Evolutionary conservation across 2,888 invertebrate species (phyloP).

Genomic region (Atethmia centrago): DNA sequence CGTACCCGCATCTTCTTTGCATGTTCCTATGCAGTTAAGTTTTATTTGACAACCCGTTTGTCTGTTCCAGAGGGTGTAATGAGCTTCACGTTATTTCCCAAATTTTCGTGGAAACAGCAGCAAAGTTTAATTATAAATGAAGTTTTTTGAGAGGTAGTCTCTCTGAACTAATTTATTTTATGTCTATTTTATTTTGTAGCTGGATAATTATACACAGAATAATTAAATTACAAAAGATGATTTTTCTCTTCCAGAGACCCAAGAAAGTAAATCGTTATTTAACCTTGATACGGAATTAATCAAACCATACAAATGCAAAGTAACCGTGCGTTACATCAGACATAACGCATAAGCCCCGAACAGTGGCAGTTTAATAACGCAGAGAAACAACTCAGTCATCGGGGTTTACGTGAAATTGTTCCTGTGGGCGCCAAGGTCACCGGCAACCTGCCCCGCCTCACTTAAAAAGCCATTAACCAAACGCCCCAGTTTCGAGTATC

Average conservation of each 20-base stretch:
- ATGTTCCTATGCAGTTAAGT: constrained; percentile 43
- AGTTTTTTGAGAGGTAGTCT: not conserved
- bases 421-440: constrained; percentile 57
- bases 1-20: constrained; percentile 49
- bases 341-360: constrained; percentile 10
- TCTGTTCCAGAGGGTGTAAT: constrained; percentile 4
- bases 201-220: not conserved
- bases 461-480: constrained; percentile 77
- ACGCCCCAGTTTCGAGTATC: constrained; percentile 60
- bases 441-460: constrained; percentile 68
- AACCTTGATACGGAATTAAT: not conserved
- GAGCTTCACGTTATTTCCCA: constrained; percentile 15
- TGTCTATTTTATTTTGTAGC: not conserved
- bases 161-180: constrained; percentile 12
- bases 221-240: not conserved
- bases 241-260: not conserved
- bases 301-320: not conserved
- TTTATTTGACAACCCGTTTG: constrained; percentile 36
- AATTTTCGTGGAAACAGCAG: constrained; percentile 19
- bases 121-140: constrained; percentile 10
- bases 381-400: constrained; percentile 64
- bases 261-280: not conserved
- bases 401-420: constrained; percentile 67
- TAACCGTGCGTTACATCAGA: not conserved
- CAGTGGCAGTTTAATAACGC: constrained; percentile 54